phyloP scores from a whole-genome alignment of 2,113 vertebrate genomes.

The Butorides virescens region DNA sequence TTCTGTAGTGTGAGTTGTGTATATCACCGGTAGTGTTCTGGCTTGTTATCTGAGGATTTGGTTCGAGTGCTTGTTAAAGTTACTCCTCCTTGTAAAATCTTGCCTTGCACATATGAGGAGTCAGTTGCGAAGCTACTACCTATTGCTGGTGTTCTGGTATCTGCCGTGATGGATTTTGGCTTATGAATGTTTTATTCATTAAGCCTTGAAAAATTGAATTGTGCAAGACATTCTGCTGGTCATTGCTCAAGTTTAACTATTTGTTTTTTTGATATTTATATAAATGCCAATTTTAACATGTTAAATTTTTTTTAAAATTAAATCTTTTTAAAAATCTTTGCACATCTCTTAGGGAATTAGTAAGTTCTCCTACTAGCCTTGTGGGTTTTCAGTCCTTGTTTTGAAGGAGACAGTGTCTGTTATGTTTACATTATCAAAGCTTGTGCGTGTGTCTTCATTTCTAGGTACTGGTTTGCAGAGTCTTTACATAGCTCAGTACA shows the following conservation, averaged over 20 bases:
- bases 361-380: constrained; percentile 61
- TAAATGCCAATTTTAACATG: constrained; percentile 72
- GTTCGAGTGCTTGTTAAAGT: constrained; percentile 60
- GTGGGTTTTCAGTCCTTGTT: constrained; percentile 68
- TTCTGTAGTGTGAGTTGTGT: constrained; percentile 56
- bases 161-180: constrained; percentile 48
- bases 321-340: constrained; percentile 68
- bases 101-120: constrained; percentile 27
- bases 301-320: constrained; percentile 60
- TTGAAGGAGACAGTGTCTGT: constrained; percentile 73
- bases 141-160: constrained; percentile 41
- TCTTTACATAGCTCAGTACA: constrained; percentile 76
- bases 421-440: constrained; percentile 73
- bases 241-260: constrained; percentile 58
- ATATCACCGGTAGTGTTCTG: constrained; percentile 42
- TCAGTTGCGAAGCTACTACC: constrained; percentile 36
- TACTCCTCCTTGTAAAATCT: constrained; percentile 55
- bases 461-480: constrained; percentile 75
- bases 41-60: constrained; percentile 49
- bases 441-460: constrained; percentile 70
- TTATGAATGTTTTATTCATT: constrained; percentile 44
- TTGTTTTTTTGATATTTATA: constrained; percentile 73
- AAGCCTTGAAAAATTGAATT: constrained; percentile 38
- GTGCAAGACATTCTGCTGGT: constrained; percentile 48
- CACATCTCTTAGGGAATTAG: constrained; percentile 72